Evolutionary conservation across 2,797 vertebrate species (phyloP).

Genomic region (Sebastes glaucus): DNA sequence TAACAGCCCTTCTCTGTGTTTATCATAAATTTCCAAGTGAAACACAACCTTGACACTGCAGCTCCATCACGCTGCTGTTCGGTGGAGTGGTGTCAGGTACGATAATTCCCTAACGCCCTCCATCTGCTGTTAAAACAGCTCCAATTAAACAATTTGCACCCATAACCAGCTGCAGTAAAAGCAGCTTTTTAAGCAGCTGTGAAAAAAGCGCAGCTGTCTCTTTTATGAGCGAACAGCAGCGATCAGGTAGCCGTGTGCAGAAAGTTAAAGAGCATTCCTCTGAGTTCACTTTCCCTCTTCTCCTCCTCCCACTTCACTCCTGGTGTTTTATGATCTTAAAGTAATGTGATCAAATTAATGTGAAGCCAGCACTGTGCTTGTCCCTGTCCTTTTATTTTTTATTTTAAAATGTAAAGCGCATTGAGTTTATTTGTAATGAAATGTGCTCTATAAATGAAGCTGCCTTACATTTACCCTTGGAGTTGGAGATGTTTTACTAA

Average conservation of each 20-base stretch:
- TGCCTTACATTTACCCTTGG: background rate
- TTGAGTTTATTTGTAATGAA: too few species aligned
- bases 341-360: constrained; percentile 23
- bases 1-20: background rate
- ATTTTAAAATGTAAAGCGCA: too few species aligned
- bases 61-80: background rate
- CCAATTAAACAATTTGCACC: constrained; percentile 47
- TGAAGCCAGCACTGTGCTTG: background rate
- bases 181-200: constrained; percentile 25
- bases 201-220: constrained; percentile 40
- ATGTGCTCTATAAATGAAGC: too few species aligned
- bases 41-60: background rate
- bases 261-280: constrained; percentile 50
- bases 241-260: constrained; percentile 36
- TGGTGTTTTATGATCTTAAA: constrained; percentile 24
- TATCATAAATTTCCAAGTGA: background rate
- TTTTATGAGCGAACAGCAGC: constrained; percentile 41
- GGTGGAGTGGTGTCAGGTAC: background rate
- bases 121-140: constrained; percentile 1
- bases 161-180: constrained; percentile 37
- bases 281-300: constrained; percentile 31
- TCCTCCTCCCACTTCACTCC: constrained; percentile 7
- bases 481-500: background rate
- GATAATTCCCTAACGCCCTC: background rate
- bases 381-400: background rate